Evolutionary conservation across 2,113 vertebrate genomes (phyloP).

Genomic region (Rhinichthys klamathensis): DNA sequence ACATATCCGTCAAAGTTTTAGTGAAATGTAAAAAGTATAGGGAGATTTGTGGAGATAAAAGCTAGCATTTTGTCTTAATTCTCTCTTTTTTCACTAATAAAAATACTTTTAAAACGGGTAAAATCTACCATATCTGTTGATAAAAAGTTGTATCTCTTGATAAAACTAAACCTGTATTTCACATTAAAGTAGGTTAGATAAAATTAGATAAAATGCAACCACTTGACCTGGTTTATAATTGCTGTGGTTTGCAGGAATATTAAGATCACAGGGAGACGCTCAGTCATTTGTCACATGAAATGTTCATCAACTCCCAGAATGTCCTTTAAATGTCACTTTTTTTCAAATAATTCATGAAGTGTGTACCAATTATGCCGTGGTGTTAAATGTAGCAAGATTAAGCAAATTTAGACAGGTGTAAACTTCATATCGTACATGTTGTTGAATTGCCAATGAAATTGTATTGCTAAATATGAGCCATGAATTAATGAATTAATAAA

Average conservation of each 20-base stretch:
- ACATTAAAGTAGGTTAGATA: neutral
- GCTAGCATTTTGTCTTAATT: neutral
- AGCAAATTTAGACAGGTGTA: neutral
- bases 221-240: constrained; percentile 8
- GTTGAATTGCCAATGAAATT: neutral
- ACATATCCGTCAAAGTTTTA: neutral
- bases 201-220: neutral
- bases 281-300: too few species aligned
- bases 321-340: neutral
- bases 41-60: neutral
- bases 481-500: neutral
- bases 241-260: neutral
- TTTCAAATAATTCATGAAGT: neutral
- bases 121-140: neutral
- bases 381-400: neutral
- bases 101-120: neutral
- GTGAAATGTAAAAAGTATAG: neutral
- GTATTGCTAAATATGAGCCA: neutral
- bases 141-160: neutral
- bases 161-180: neutral
- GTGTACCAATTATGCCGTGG: neutral
- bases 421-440: neutral
- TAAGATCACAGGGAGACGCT: neutral
- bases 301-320: neutral
- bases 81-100: neutral